Evolutionary conservation across 1,140 invertebrate species (phyloP), one percentile per base, ranked within the genome.

Genomic region (Harpegnathos saltator): DNA sequence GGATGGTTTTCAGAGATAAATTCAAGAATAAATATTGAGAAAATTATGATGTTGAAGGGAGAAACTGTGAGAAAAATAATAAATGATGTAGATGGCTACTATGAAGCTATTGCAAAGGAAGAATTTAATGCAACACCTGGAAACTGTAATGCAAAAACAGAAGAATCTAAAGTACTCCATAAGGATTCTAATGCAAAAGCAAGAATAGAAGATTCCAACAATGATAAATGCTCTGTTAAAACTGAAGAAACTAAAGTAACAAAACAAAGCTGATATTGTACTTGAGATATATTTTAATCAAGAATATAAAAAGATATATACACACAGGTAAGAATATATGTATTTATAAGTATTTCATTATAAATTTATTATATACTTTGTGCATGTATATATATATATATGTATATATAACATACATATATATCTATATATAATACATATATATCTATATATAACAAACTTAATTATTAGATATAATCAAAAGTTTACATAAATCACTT

Each of bases 1-100:
- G 97, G 97, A 61, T 99, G 98, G 98, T 99, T 98, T 93, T 93
- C 95, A 0, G 96, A 98, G 90, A 94, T 96, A 84, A 95, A 96
- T 89, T 96, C 96, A 14, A 96, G 96, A 90, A 96, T 95, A 87
- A 99, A 98, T 91, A 97, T 99, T 89, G 98, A 98, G 94, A 96
- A 97, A 74, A 97, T 98, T 33, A 94, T 98, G 86, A 96, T 95
- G 56, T 95, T 96, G 80, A 98, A 97, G 92, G 98, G 98, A n/a
- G 97, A 98, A 95, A 95, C 91, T 22, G 97, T 98, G 11, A 87
- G 92, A 74, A 96, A 94, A 91, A 93, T 96, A 81, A 56, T 71
- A 14, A 87, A 92, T 58, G 88, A 93, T 71, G 38, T 26, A 5
- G 89, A 91, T 0, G 93, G 93, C 14, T 92, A 90, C 74, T 81